Percentiles rank a stretch among this genome's conserved stretches.
Evolutionary conservation across 2,113 vertebrate genomes (phyloP).

Genomic region (Aplodontia rufa): DNA sequence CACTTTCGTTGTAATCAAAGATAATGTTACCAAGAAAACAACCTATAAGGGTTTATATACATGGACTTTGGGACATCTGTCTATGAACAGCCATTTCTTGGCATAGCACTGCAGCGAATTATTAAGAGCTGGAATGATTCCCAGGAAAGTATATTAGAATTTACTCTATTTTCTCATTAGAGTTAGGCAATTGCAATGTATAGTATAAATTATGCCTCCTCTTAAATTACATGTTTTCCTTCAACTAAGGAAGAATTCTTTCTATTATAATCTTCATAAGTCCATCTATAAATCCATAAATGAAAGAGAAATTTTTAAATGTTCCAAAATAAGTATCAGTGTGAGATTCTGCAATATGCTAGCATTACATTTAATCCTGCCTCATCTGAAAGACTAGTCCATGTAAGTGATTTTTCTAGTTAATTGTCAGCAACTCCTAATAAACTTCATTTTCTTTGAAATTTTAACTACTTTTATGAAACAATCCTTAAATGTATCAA

Average conservation of each 20-base stretch:
- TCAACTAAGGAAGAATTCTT: conserved; percentile 75
- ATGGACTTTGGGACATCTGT: conserved; percentile 9
- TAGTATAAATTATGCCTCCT: conserved; percentile 74
- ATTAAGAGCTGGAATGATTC: conserved; percentile 72
- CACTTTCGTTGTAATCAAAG: conserved; percentile 57
- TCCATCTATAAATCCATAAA: conserved; percentile 71
- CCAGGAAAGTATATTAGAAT: conserved; percentile 72
- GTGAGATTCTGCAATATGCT: conserved; percentile 24
- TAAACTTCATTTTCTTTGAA: conserved; percentile 51
- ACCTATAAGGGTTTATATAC: conserved; percentile 24
- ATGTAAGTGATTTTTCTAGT: conserved; percentile 40
- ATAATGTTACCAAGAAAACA: conserved; percentile 40
- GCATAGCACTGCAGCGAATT: conserved; percentile 54
- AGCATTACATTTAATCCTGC: conserved; percentile 31
- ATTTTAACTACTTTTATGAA: conserved; percentile 45
- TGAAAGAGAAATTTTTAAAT: conserved; percentile 63
- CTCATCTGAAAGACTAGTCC: not conserved
- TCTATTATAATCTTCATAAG: conserved; percentile 66
- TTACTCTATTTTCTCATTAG: conserved; percentile 80
- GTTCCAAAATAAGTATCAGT: conserved; percentile 59
- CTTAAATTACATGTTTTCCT: conserved; percentile 78
- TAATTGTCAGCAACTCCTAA: conserved; percentile 41
- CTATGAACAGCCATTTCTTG: conserved; percentile 70
- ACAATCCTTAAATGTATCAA: conserved; percentile 1
- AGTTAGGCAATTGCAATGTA: conserved; percentile 71